Percentiles rank a stretch among this genome's conserved stretches.
Conservation (phyloP, 2,888 invertebrate genomes). For the Drosophila mettleri region DNA sequence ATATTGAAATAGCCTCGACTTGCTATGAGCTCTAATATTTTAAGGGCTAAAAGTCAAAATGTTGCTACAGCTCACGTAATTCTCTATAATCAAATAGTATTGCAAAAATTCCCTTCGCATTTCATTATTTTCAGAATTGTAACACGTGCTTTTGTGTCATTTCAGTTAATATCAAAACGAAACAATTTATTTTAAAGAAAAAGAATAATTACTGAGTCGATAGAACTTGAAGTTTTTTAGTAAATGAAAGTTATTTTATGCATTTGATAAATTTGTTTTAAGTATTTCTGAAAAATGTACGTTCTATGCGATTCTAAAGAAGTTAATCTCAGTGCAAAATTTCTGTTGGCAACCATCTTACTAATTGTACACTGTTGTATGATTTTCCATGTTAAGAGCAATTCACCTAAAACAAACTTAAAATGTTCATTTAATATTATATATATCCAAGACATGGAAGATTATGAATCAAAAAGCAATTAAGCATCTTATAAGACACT, state of each 20-base stretch:
- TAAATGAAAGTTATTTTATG: too few species aligned
- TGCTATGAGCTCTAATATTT: constrained; percentile 19
- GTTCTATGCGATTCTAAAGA: too few species aligned
- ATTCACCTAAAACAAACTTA: neutral
- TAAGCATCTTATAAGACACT: neutral
- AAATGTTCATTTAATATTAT: neutral
- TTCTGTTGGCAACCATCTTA: too few species aligned
- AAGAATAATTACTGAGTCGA: neutral
- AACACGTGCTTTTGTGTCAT: neutral
- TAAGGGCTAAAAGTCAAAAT: constrained; percentile 21
- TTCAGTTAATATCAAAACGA: neutral
- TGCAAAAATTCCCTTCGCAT: constrained; percentile 4
- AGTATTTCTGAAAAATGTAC: too few species aligned
- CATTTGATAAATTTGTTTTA: too few species aligned
- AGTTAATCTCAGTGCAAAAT: too few species aligned
- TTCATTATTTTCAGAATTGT: neutral
- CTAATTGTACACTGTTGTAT: too few species aligned
- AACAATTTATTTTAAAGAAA: neutral
- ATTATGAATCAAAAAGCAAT: neutral
- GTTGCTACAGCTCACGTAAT: constrained; percentile 49
- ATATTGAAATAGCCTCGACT: constrained; percentile 1
- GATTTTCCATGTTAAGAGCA: too few species aligned
- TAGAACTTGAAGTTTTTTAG: too few species aligned
- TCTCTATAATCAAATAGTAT: constrained; percentile 14
- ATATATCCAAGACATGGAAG: neutral